Percentiles rank a stretch among this genome's conserved stretches.
Evolutionary conservation across 2,113 vertebrate species (phyloP).

Genomic region (Gorsachius goisagi): DNA sequence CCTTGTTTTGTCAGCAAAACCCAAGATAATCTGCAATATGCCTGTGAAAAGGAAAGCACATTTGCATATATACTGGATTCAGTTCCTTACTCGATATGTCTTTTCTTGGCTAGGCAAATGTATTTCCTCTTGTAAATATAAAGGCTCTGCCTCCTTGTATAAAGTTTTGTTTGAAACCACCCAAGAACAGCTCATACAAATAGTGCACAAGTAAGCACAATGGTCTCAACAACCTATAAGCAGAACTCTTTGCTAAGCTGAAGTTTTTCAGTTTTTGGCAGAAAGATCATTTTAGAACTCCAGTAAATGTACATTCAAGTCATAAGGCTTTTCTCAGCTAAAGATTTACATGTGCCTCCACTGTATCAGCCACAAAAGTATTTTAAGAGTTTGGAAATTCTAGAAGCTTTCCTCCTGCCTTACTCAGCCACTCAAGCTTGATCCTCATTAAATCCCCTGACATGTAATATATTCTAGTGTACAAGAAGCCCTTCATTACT

Average conservation of each 20-base stretch:
- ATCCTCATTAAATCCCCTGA: slow-evolving; percentile 68
- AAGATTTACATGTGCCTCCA: slow-evolving; percentile 63
- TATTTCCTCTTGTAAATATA: slow-evolving; percentile 27
- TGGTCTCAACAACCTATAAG: slow-evolving; percentile 15
- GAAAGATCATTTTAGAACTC: slow-evolving; percentile 34
- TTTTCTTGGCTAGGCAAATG: neutral
- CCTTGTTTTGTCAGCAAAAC: neutral
- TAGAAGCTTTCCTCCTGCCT: slow-evolving; percentile 61
- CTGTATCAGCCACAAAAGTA: slow-evolving; percentile 57
- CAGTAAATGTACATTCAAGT: slow-evolving; percentile 52
- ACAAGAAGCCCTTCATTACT: slow-evolving; percentile 58
- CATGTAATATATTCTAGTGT: slow-evolving; percentile 61
- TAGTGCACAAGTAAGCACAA: slow-evolving; percentile 27
- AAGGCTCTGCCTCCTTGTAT: neutral
- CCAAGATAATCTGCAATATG: neutral
- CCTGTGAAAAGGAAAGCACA: neutral
- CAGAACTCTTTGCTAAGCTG: slow-evolving; percentile 28
- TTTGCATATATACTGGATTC: neutral
- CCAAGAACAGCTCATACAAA: slow-evolving; percentile 14
- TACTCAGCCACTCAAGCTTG: slow-evolving; percentile 59
- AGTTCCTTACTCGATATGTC: neutral
- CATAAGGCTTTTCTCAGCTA: slow-evolving; percentile 51
- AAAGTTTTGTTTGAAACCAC: slow-evolving; percentile 27
- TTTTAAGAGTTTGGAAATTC: slow-evolving; percentile 71
- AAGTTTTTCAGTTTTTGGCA: slow-evolving; percentile 47